These are phyloP conservation scores for Epicauta chinensis DNA, from an alignment of 1,140 invertebrate species.

Conservation along the genomic window DNA sequence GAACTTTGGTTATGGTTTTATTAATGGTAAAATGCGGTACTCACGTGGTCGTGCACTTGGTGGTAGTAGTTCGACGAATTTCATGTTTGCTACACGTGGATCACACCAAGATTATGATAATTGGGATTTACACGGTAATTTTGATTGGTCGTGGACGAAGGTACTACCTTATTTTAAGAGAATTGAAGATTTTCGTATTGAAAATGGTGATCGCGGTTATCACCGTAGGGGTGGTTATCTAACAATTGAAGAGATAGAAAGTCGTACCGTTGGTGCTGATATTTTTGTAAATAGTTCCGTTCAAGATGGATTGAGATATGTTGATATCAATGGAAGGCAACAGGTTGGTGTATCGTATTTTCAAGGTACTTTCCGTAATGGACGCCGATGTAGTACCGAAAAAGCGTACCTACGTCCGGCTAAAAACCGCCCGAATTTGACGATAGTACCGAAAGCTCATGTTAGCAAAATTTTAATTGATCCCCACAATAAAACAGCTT, in stretches of 20 bases:
- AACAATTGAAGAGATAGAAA: not conserved
- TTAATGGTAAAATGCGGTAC: constrained; percentile 49
- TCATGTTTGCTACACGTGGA: constrained; percentile 84
- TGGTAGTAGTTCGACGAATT: constrained; percentile 75
- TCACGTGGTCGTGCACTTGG: constrained; percentile 60
- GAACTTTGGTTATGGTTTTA: constrained; percentile 55
- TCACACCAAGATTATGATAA: constrained; percentile 54
- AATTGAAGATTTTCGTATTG: constrained; percentile 60
- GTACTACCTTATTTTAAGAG: constrained; percentile 76
- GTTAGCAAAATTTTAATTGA: constrained; percentile 61
- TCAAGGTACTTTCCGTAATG: constrained; percentile 55
- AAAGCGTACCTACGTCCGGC: constrained; percentile 53
- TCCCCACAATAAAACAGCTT: constrained; percentile 46
- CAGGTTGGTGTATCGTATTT: constrained; percentile 47
- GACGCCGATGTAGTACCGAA: constrained; percentile 48
- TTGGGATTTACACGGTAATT: constrained; percentile 64
- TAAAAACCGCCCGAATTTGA: constrained; percentile 56
- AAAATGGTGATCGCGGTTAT: constrained; percentile 47
- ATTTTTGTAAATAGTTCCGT: constrained; percentile 50
- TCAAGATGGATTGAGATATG: constrained; percentile 48
- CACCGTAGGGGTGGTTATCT: constrained; percentile 46
- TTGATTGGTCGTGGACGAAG: constrained; percentile 74
- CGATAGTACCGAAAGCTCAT: constrained; percentile 50
- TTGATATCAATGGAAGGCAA: constrained; percentile 21
- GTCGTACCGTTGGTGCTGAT: constrained; percentile 36